Conservation (phyloP, 2,797 vertebrate species). For the Manis pentadactyla region DNA sequence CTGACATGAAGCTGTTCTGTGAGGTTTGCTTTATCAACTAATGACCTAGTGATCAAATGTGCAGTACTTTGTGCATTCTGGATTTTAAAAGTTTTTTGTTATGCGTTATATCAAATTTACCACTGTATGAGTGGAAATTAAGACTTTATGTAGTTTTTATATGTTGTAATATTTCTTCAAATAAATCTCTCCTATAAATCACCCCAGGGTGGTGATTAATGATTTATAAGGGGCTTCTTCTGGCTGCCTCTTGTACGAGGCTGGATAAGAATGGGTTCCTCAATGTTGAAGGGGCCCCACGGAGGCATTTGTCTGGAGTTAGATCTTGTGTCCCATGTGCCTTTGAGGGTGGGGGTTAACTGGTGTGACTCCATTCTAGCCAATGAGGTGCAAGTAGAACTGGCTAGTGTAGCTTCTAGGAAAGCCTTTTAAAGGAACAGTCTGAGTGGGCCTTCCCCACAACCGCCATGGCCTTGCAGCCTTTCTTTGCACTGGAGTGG, state of each 20-base stretch:
- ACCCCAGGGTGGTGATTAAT: neutral
- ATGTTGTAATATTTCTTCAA: conserved; percentile 98
- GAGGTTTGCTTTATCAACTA: conserved; percentile 75
- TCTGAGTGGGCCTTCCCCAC: neutral
- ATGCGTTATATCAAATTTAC: conserved; percentile 88
- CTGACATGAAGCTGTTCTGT: conserved; percentile 87
- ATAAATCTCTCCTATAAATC: conserved; percentile 94
- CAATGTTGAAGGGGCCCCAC: neutral
- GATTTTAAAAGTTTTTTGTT: conserved; percentile 92
- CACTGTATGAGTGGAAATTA: conserved; percentile 88
- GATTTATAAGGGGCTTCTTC: neutral
- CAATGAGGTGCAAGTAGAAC: neutral
- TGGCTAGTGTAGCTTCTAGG: neutral
- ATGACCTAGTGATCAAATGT: conserved; percentile 78
- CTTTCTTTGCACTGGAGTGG: neutral
- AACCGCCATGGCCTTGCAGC: too few relatives aligned
- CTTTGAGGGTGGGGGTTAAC: neutral
- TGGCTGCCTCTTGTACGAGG: neutral
- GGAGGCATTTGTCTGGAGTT: neutral
- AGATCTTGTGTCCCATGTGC: neutral
- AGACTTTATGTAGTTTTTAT: conserved; percentile 99
- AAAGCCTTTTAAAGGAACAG: neutral
- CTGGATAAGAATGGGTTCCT: neutral
- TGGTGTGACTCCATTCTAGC: neutral
- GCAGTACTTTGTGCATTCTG: conserved; percentile 78